Conservation (phyloP, 2,797 vertebrate genomes). For the Eidolon dupreanum region DNA sequence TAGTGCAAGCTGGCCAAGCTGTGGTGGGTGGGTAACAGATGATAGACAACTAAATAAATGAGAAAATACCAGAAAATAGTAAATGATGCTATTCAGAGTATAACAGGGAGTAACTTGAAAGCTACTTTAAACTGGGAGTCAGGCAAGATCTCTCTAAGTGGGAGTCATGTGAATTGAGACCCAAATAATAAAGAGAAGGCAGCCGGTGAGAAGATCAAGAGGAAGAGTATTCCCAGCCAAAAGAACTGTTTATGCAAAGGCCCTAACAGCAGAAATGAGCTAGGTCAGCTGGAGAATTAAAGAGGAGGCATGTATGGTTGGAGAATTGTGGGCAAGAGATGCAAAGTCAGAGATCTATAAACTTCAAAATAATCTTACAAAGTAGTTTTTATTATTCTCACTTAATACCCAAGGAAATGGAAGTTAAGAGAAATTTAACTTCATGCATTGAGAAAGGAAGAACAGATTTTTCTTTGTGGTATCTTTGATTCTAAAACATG, state of each 20-base stretch:
- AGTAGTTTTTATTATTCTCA: neutral
- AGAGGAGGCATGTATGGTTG: neutral
- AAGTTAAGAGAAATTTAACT: slow-evolving; percentile 2
- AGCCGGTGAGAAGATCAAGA: neutral
- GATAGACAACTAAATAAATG: neutral
- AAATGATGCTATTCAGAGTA: neutral
- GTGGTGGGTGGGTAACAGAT: neutral
- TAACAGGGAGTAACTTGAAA: neutral
- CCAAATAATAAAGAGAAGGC: neutral
- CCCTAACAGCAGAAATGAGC: neutral
- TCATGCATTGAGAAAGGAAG: slow-evolving; percentile 28
- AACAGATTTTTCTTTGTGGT: neutral
- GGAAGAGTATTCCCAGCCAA: neutral
- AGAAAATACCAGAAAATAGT: neutral
- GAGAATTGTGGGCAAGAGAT: neutral
- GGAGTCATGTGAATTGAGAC: neutral
- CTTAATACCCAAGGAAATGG: slow-evolving; percentile 29
- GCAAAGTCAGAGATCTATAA: neutral
- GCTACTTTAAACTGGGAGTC: neutral
- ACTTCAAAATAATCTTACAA: neutral
- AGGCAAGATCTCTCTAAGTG: neutral
- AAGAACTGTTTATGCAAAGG: neutral
- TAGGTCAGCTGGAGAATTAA: neutral
- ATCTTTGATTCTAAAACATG: slow-evolving; percentile 27
- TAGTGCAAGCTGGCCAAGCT: neutral